Conservation (phyloP, 2,888 invertebrate genomes). For the Agriopis marginaria region DNA sequence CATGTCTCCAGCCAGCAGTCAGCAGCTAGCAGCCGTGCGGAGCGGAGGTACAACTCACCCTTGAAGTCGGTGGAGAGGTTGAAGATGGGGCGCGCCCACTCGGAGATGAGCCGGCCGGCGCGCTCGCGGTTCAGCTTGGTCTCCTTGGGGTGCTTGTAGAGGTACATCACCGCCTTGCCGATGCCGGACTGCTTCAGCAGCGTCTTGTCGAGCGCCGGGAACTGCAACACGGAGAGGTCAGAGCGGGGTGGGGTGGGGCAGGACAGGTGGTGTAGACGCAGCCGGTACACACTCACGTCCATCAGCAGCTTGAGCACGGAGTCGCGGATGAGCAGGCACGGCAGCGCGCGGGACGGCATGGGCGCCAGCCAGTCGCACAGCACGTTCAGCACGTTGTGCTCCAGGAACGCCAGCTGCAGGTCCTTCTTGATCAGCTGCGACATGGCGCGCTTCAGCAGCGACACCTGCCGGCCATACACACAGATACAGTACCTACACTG, state of each 20-base stretch:
- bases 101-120: constrained; percentile 97
- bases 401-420: constrained; percentile 97
- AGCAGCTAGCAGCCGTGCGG: too few species aligned
- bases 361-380: constrained; percentile 99
- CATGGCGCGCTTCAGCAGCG: constrained; percentile 95
- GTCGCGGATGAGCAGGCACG: constrained; percentile 97
- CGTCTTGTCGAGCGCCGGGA: constrained; percentile 95
- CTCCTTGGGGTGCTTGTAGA: constrained; percentile 99
- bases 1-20: too few species aligned
- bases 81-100: constrained; percentile 99
- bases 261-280: not conserved
- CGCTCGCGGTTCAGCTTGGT: constrained; percentile 96
- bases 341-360: constrained; percentile 98
- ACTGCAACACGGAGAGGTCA: constrained; percentile 78
- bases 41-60: constrained; percentile 49
- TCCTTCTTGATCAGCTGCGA: constrained; percentile 98
- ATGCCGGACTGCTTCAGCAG: constrained; percentile 98
- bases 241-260: not conserved
- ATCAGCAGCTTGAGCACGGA: constrained; percentile 92
- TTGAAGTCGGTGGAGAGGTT: constrained; percentile 89
- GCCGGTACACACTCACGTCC: constrained; percentile 86
- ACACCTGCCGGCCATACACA: constrained; percentile 79
- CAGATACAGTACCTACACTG: too few species aligned
- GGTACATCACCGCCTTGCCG: constrained; percentile 99
- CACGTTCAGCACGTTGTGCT: constrained; percentile 96